phyloP scores from a whole-genome alignment of 2,888 invertebrate genomes.

The Ischnus inquisitorius region DNA sequence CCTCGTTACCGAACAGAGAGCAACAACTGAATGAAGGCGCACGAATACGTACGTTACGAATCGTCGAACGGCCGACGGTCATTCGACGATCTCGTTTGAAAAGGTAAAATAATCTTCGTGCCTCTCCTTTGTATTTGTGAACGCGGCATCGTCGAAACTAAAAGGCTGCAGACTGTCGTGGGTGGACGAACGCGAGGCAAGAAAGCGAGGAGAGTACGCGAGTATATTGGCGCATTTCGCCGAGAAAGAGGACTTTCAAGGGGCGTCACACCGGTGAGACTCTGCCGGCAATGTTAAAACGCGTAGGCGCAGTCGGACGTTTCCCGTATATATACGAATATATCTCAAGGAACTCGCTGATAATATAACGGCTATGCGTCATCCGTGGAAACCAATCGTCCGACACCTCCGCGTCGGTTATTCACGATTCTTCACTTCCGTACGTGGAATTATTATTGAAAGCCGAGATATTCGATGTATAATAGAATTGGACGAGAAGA shows the following conservation, averaged over 20 bases:
- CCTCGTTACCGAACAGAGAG: conserved; percentile 1
- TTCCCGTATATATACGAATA: conserved; percentile 57
- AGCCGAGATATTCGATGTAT: conserved; percentile 36
- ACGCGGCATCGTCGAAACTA: conserved; percentile 17
- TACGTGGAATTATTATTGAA: conserved; percentile 54
- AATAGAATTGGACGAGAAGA: conserved; percentile 29
- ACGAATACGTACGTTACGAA: conserved; percentile 1
- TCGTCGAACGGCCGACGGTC: conserved; percentile 38
- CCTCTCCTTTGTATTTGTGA: conserved; percentile 44
- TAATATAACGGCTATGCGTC: conserved; percentile 55
- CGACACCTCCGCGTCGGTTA: conserved; percentile 59
- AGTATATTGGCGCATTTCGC: conserved; percentile 25
- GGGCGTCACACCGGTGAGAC: conserved; percentile 52
- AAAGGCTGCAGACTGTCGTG: conserved; percentile 59
- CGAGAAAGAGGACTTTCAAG: conserved; percentile 58
- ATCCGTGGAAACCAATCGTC: conserved; percentile 47
- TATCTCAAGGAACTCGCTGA: conserved; percentile 45
- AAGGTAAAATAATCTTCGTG: conserved; percentile 43
- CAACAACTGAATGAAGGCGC: conserved; percentile 28
- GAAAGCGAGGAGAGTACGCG: conserved; percentile 11
- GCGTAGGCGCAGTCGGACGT: conserved; percentile 59
- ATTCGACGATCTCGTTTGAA: conserved; percentile 40
- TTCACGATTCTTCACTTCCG: conserved; percentile 59
- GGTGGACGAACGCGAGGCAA: conserved; percentile 59
- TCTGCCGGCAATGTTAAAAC: conserved; percentile 30